phyloP scores from a whole-genome alignment of 2,113 vertebrate species.

The Suricata suricatta region DNA sequence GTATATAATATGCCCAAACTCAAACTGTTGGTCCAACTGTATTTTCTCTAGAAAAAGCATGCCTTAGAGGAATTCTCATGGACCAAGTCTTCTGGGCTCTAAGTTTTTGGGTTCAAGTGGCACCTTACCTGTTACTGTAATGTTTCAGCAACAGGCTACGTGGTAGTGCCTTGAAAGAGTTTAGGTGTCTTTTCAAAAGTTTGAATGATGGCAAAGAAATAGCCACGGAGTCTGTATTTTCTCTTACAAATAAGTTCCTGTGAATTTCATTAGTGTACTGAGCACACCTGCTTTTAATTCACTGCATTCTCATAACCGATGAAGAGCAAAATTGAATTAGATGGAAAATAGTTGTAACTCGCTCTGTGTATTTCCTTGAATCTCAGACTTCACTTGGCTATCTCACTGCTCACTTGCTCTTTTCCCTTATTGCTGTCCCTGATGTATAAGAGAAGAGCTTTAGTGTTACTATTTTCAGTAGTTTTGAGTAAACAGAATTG shows the following conservation, averaged over 20 bases:
- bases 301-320: constrained; percentile 23
- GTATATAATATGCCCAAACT: not conserved
- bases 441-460: constrained; percentile 51
- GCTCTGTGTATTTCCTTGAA: constrained; percentile 55
- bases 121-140: not conserved
- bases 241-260: constrained; percentile 20
- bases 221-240: constrained; percentile 50
- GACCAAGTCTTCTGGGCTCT: not conserved
- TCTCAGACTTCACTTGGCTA: constrained; percentile 41
- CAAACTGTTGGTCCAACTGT: not conserved
- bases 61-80: not conserved
- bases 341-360: constrained; percentile 67
- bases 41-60: not conserved
- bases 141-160: not conserved
- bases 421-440: constrained; percentile 35
- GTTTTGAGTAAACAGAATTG: constrained; percentile 73
- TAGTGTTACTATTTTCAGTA: constrained; percentile 73
- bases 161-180: not conserved
- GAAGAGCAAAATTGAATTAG: constrained; percentile 67
- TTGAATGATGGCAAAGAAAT: not conserved
- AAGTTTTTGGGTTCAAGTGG: not conserved
- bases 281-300: constrained; percentile 67
- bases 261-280: not conserved
- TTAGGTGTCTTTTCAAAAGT: not conserved
- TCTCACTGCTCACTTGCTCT: constrained; percentile 31